phyloP scores from a whole-genome alignment of 2,888 invertebrate species.

The Phyllotreta cruciferae region DNA sequence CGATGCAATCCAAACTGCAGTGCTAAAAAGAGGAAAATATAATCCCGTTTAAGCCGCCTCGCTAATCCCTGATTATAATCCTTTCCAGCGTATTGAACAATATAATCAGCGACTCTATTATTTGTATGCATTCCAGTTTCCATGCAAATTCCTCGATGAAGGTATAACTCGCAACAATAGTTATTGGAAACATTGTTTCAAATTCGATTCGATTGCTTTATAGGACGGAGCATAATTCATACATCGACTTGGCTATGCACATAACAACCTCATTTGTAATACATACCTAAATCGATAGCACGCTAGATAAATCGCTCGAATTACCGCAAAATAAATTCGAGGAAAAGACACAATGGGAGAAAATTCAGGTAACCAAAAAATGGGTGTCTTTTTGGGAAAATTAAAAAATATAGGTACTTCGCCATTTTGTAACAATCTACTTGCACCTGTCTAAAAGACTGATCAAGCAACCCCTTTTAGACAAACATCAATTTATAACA shows the following conservation, averaged over 20 bases:
- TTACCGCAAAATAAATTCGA: neutral
- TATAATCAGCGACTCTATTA: constrained; percentile 3
- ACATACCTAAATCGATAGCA: constrained; percentile 23
- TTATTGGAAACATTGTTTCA: constrained; percentile 24
- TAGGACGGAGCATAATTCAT: constrained; percentile 9
- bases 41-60: neutral
- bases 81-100: constrained; percentile 1
- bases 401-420: constrained; percentile 34
- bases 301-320: constrained; percentile 20
- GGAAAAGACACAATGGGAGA: neutral
- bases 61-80: neutral
- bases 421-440: constrained; percentile 41
- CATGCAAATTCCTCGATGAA: constrained; percentile 16
- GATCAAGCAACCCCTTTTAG: neutral
- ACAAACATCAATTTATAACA: neutral
- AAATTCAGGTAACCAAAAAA: constrained; percentile 3
- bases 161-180: constrained; percentile 18
- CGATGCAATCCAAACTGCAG: no score
- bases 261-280: constrained; percentile 17
- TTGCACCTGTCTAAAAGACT: constrained; percentile 33
- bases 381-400: constrained; percentile 23
- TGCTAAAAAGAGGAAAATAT: neutral
- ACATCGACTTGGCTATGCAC: neutral
- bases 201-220: constrained; percentile 17
- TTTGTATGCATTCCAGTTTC: constrained; percentile 12